Evolutionary conservation across 1,140 invertebrate genomes (phyloP), one percentile per base, ranked within the genome.

Genomic region (Pseudomyrmex dendroicus): DNA sequence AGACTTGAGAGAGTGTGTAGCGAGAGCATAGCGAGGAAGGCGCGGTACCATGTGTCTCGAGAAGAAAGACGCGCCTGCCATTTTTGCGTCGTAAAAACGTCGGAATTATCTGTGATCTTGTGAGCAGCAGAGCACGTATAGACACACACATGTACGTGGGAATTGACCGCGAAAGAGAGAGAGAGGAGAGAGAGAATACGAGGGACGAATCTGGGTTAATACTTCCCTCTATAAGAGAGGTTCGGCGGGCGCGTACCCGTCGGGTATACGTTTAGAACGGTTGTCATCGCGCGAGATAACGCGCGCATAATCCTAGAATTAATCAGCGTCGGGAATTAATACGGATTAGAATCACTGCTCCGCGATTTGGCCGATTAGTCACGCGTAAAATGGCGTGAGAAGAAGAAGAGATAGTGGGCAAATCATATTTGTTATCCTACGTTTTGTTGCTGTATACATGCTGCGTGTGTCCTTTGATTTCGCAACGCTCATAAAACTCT

Each of bases 231-330:
- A 72, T 72, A 80, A 80, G 66, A 80, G 54, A 59, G 44, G 76
- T 80, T 70, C 22, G 54, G 66, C 4, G 50, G 61, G 13, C 52
- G 35, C 35, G 35, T 35, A 35, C 5, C 50, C 9, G 52, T 3
- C 8, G 7, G 35, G 17, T n/a, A 4, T 67, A 59, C 54, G 22
- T 80, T 80, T 61, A 46, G 44, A 70, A 80, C 54, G 66, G 76
- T 72, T 80, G 76, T 80, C 76, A 72, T 72, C 54, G 76, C 66
- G 54, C 66, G 54, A 80, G 76, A 80, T 80, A 80, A 72, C 76
- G 76, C 66, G 76, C 44, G 66, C 54, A 72, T 72, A 80, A 80
- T 80, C 20, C 76, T 20, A 44, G 44, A 80, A 80, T 80, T 80
- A 80, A 80, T 80, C 66, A 80, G 44, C 54, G 35, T 12, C 54